phyloP scores from a whole-genome alignment of 2,888 invertebrate species.

The Cantharis lateralis region DNA sequence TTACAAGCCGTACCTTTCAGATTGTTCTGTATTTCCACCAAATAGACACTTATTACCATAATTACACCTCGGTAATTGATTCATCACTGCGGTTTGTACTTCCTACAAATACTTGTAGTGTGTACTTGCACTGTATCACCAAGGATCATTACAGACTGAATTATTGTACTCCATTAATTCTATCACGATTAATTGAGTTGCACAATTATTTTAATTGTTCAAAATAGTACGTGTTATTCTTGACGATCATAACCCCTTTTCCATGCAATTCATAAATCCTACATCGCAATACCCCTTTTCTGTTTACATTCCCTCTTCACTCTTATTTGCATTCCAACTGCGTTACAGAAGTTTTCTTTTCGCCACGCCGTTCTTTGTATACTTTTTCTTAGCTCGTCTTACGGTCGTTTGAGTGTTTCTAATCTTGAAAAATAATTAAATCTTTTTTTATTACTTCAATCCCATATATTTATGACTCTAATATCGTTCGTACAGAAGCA shows the following conservation, averaged over 20 bases:
- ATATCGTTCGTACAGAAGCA: neutral
- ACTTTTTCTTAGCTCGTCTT: neutral
- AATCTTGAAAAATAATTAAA: neutral
- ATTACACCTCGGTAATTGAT: conserved; percentile 24
- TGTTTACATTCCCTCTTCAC: neutral
- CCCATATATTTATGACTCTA: neutral
- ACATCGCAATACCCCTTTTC: neutral
- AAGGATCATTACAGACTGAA: conserved; percentile 2
- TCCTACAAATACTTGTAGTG: conserved; percentile 1
- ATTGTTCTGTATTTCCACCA: conserved; percentile 10
- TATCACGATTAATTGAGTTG: neutral
- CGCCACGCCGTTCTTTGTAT: neutral
- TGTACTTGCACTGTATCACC: neutral
- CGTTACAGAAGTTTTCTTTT: neutral
- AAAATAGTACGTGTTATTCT: neutral
- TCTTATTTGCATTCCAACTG: neutral
- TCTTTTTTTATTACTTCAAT: neutral
- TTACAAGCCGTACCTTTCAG: conserved; percentile 4
- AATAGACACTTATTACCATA: conserved; percentile 25
- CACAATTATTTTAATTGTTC: neutral
- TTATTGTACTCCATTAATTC: conserved; percentile 2
- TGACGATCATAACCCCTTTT: neutral
- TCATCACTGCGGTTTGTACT: conserved; percentile 16
- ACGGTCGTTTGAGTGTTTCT: neutral
- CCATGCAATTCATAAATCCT: neutral